Conservation (phyloP, 2,888 invertebrate genomes). For the Pollenia angustigena region DNA sequence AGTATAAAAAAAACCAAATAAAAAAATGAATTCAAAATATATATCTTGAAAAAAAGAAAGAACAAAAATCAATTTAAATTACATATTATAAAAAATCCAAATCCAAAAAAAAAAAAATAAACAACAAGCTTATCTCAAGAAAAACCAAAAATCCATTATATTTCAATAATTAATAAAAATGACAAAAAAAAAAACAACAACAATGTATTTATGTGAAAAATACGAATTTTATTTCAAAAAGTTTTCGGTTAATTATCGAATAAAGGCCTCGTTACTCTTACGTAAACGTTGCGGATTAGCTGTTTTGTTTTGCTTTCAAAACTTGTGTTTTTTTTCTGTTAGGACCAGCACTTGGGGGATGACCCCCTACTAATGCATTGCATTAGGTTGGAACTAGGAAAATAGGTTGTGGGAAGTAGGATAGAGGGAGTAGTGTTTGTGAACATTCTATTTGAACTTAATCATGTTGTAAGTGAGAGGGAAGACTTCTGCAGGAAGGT, state of each 20-base stretch:
- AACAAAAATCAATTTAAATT: constrained; percentile 65
- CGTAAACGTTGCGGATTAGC: no score
- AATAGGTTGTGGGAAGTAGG: no score
- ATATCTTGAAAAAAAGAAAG: constrained; percentile 46
- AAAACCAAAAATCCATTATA: constrained; percentile 67
- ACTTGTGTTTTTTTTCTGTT: no score
- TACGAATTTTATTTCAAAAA: constrained; percentile 57
- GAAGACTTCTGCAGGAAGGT: no score
- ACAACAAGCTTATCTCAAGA: constrained; percentile 72
- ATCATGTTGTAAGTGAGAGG: no score
- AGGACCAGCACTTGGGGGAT: no score
- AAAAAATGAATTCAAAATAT: constrained; percentile 42
- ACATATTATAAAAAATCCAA: constrained; percentile 69
- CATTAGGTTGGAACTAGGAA: no score
- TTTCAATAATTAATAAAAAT: constrained; percentile 72
- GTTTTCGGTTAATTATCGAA: background rate
- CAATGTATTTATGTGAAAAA: constrained; percentile 71
- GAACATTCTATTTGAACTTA: no score
- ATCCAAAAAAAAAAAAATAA: constrained; percentile 59
- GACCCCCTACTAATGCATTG: no score
- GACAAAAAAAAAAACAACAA: constrained; percentile 55
- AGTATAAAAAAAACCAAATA: constrained; percentile 50
- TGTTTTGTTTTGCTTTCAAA: no score
- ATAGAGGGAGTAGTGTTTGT: no score
- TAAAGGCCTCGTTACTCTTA: no score